Evolutionary conservation across 2,113 vertebrate species (phyloP).

Genomic region (Abramis brama): DNA sequence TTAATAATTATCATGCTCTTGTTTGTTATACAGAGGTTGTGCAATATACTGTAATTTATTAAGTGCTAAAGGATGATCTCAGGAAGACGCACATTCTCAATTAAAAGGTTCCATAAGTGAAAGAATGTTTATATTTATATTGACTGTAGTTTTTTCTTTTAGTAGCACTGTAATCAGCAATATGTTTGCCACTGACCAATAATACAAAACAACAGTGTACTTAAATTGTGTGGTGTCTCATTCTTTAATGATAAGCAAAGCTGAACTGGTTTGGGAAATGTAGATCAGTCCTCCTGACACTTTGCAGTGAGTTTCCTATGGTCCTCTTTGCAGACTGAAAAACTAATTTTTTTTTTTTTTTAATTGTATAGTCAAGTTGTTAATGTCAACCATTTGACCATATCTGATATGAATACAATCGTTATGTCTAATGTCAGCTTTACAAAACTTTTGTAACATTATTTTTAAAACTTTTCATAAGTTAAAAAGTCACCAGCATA

Average conservation of each 20-base stretch:
- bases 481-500: background rate
- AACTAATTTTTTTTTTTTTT: no score
- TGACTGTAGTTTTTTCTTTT: conserved; percentile 4
- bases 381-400: background rate
- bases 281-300: background rate
- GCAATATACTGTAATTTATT: conserved; percentile 42
- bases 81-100: conserved; percentile 26
- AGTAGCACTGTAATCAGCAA: conserved; percentile 8
- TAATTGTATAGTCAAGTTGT: background rate
- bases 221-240: background rate
- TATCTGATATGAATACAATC: background rate
- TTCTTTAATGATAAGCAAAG: background rate
- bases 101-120: background rate
- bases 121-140: conserved; percentile 26
- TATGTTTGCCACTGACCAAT: conserved; percentile 13
- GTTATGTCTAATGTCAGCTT: background rate
- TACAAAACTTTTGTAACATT: background rate
- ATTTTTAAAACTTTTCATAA: background rate
- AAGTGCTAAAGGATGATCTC: conserved; percentile 18
- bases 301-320: no score
- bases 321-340: no score
- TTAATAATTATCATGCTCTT: background rate
- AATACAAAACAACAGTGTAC: conserved; percentile 4
- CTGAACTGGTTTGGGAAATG: background rate
- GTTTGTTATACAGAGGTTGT: conserved; percentile 24